Base-by-base conservation (phyloP, 1,140 invertebrate species). In the Zaprionus lachaisei region DNA sequence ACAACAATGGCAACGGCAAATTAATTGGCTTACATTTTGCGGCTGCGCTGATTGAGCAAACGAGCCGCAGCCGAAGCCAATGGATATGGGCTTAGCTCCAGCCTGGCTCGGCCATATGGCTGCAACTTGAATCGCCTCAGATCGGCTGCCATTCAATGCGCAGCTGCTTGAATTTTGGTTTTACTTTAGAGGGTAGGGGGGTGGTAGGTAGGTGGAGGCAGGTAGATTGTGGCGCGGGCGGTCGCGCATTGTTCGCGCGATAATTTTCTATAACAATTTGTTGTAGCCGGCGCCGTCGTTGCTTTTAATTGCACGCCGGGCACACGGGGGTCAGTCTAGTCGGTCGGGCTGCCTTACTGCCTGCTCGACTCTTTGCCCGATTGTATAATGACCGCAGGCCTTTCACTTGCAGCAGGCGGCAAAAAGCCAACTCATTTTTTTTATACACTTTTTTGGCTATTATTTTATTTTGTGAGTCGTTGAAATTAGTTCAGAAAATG, bases 351-450 rank as follows among this genome's bases (percentile, higher is more conserved):
- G 31, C 28, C 28, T 28, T 7, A 4, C 38, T n/a, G 38, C 15
- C 72, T 75, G 77, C 72, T 67, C 77, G 68, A 68, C 63, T 77
- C 68, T 76, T 77, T 74, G 74, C 74, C 65, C 60, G 78, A 70
- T 89, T 89, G 83, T 80, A 81, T 90, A 89, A 89, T 89, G 69
- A 77, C 80, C 72, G 72, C 81, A 73, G 83, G 83, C 84, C 84
- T 89, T 89, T 89, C 84, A 89, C 84, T 81, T 72, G 76, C 76
- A 63, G 60, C 77, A 80, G 24, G 15, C 31, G 22, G 22, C 20
- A 83, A 83, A 84, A 89, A 69, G 56, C 75, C 84, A 89, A 77
- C 64, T 77, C 75, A 77, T 77, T 87, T 89, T 38, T 37, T 12
- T 38, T 38, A 14, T 34, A 34, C 31, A 38, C 37, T 38, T 38